phyloP scores from a whole-genome alignment of 1,140 invertebrate species.

The Heliconius eleuchia region DNA sequence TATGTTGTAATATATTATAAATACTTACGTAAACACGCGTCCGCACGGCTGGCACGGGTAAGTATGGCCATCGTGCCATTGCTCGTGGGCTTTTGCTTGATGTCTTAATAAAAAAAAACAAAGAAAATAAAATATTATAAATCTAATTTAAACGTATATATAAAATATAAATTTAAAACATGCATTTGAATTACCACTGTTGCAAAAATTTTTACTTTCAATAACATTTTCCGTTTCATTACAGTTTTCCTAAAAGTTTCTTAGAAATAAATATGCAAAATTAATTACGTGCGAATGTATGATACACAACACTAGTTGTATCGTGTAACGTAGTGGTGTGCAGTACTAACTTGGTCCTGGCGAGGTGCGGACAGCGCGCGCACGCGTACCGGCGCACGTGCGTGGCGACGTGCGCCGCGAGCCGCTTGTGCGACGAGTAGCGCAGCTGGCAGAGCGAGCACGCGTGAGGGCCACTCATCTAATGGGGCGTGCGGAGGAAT shows the following conservation, averaged over 20 bases:
- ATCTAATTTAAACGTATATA: background rate
- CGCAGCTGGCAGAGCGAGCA: slow-evolving; percentile 56
- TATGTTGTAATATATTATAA: background rate
- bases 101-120: slow-evolving; percentile 43
- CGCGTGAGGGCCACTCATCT: slow-evolving; percentile 50
- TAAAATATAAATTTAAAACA: no score
- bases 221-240: no score
- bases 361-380: slow-evolving; percentile 47
- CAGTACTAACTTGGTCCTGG: slow-evolving; percentile 54
- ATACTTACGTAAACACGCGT: slow-evolving; percentile 54
- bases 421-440: slow-evolving; percentile 44
- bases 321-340: background rate
- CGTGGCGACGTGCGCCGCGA: slow-evolving; percentile 47
- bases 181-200: no score
- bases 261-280: background rate
- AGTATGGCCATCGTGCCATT: slow-evolving; percentile 62
- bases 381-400: slow-evolving; percentile 52
- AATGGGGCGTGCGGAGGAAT: background rate
- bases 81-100: slow-evolving; percentile 62
- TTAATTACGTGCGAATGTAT: background rate
- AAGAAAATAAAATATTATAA: slow-evolving; percentile 15
- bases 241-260: no score
- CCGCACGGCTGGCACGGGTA: slow-evolving; percentile 63
- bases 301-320: background rate
- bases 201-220: no score